Conservation (phyloP, 2,888 invertebrate genomes). For the Apodemia mormo region DNA sequence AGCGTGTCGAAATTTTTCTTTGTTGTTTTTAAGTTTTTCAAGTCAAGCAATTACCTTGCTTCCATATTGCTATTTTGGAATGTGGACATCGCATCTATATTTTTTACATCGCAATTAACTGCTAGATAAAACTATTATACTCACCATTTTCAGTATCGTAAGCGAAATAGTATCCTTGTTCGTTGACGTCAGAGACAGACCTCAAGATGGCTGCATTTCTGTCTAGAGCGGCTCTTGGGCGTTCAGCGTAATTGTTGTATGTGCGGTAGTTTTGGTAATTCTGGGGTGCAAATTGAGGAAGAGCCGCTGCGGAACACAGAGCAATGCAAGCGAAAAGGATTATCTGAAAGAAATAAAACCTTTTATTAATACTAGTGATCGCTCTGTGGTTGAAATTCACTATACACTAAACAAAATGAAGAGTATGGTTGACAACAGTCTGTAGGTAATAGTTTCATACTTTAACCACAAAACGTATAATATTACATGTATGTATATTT, state of each 20-base stretch:
- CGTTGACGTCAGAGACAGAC: constrained; percentile 61
- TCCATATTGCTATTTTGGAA: no score
- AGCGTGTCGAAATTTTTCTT: no score
- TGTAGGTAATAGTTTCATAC: no score
- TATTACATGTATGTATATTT: no score
- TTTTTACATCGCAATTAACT: no score
- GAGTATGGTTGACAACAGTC: no score
- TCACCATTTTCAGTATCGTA: constrained; percentile 85
- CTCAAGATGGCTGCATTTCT: constrained; percentile 64
- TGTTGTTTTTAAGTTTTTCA: no score
- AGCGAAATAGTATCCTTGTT: constrained; percentile 67
- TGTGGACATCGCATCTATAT: no score
- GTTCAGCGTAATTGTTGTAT: constrained; percentile 47
- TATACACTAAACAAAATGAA: no score
- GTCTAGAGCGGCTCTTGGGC: constrained; percentile 57
- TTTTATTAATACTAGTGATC: not conserved
- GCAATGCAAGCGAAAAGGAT: constrained; percentile 59
- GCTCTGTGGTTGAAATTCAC: no score
- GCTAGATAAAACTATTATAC: constrained; percentile 27
- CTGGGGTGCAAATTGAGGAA: constrained; percentile 48
- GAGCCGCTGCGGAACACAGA: constrained; percentile 54
- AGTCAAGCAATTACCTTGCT: no score
- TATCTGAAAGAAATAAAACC: constrained; percentile 46
- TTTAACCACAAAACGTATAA: no score
- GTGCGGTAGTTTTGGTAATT: constrained; percentile 42